phyloP scores from a whole-genome alignment of 2,113 vertebrate species.

The Mus spicilegus region DNA sequence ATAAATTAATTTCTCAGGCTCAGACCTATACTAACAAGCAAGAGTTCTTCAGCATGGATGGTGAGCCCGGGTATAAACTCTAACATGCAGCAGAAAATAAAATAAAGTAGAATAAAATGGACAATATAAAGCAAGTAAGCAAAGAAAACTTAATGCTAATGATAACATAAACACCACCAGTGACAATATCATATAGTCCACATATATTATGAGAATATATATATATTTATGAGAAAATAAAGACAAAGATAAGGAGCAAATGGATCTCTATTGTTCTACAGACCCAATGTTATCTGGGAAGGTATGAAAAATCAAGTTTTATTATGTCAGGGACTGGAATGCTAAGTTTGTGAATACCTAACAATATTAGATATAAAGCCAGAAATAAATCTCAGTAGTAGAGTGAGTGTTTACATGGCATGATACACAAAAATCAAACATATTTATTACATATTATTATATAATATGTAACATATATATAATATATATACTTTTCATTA shows the following conservation, averaged over 20 bases:
- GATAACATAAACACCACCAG: not conserved
- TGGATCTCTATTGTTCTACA: not conserved
- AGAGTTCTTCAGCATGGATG: not conserved
- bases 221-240: not conserved
- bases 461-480: no score
- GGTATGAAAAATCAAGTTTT: not conserved
- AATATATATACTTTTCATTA: not conserved
- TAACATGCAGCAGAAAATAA: not conserved
- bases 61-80: not conserved
- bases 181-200: not conserved
- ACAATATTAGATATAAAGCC: not conserved
- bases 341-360: not conserved
- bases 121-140: not conserved
- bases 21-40: not conserved
- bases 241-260: not conserved
- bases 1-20: not conserved
- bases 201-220: not conserved
- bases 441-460: not conserved
- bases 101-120: not conserved
- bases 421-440: not conserved
- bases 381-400: not conserved
- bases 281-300: not conserved
- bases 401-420: not conserved
- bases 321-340: not conserved
- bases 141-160: not conserved